Evolutionary conservation across 1,140 invertebrate species (phyloP).

Genomic region (Drosophila elegans): DNA sequence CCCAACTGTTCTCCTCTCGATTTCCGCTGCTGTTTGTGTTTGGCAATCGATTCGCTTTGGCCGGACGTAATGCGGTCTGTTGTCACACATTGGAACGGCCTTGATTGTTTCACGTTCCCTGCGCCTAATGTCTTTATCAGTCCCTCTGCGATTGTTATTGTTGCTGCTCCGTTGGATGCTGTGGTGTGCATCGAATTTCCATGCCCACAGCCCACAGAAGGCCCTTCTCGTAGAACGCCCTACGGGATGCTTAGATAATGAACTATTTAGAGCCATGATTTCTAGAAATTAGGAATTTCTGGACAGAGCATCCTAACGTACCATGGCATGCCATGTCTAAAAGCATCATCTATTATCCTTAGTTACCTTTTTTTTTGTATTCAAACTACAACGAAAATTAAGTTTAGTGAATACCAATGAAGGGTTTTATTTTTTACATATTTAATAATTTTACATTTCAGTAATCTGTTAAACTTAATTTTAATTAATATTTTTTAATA

Average conservation of each 20-base stretch:
- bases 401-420: not conserved
- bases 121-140: slow-evolving; percentile 67
- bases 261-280: slow-evolving; percentile 45
- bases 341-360: not conserved
- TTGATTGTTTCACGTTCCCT: slow-evolving; percentile 62
- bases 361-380: not conserved
- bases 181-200: slow-evolving; percentile 56
- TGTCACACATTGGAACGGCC: slow-evolving; percentile 67
- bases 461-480: too few relatives aligned
- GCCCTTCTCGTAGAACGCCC: slow-evolving; percentile 24
- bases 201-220: slow-evolving; percentile 38
- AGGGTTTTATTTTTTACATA: not conserved
- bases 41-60: slow-evolving; percentile 73
- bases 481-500: not conserved
- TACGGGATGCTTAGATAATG: slow-evolving; percentile 49
- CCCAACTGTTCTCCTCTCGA: slow-evolving; percentile 11
- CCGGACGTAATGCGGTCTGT: slow-evolving; percentile 59
- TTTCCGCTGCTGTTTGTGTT: slow-evolving; percentile 33
- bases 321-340: slow-evolving; percentile 7
- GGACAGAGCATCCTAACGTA: slow-evolving; percentile 13
- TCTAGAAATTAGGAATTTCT: slow-evolving; percentile 30
- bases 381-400: not conserved
- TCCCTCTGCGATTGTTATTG: slow-evolving; percentile 2
- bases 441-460: not conserved
- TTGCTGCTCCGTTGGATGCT: slow-evolving; percentile 20